phyloP scores from a whole-genome alignment of 2,797 vertebrate species.

The Trematomus bernacchii region DNA sequence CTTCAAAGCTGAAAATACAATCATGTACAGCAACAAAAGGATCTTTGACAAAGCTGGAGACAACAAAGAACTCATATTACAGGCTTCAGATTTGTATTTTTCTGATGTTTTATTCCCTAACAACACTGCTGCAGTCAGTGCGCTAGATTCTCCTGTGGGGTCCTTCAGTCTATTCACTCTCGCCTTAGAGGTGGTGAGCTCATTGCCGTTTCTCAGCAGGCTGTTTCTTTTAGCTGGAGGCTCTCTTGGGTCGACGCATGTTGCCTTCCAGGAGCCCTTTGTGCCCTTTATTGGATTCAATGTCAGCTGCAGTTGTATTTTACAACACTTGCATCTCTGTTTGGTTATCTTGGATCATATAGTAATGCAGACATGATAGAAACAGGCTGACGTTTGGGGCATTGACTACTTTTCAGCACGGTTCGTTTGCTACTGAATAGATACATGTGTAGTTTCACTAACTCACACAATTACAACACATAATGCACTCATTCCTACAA shows the following conservation, averaged over 20 bases:
- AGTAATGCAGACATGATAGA: too few relatives aligned
- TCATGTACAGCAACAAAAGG: background rate
- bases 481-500: too few relatives aligned
- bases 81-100: conserved; percentile 5
- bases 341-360: too few relatives aligned
- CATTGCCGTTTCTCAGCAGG: conserved; percentile 20
- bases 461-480: too few relatives aligned
- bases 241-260: background rate
- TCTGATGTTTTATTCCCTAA: background rate
- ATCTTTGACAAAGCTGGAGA: conserved; percentile 16
- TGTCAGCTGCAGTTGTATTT: conserved; percentile 14
- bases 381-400: too few relatives aligned
- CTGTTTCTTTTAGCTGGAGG: conserved; percentile 7
- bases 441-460: too few relatives aligned
- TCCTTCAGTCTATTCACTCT: background rate
- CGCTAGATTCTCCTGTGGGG: background rate
- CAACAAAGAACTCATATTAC: conserved; percentile 10
- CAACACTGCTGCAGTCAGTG: background rate
- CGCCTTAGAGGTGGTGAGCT: conserved; percentile 15
- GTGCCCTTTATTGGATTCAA: conserved; percentile 24
- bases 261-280: conserved; percentile 4
- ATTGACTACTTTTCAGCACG: too few relatives aligned
- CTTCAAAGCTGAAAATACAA: conserved; percentile 30
- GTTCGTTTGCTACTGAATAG: too few relatives aligned
- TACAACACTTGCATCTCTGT: too few relatives aligned